Evolutionary conservation across 2,113 vertebrate species (phyloP), one percentile per base, ranked within the genome.

Genomic region (Apeltes quadracus): DNA sequence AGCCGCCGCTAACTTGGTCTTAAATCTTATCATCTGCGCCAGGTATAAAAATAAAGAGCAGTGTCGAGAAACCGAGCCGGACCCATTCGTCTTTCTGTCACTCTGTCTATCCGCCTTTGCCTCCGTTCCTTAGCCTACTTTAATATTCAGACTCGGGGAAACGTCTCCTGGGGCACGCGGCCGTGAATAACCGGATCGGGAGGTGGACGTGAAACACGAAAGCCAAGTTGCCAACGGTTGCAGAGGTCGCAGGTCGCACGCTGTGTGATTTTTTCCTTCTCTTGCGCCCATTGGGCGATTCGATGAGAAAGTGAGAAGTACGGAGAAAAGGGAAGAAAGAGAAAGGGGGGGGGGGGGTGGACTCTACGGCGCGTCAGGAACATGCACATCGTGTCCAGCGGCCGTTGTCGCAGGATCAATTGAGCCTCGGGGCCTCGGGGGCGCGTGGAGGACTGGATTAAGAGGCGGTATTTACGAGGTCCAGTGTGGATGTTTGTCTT

Each of bases 1-100:
- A 97, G 84, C 89, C 32, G 61, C 82, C 89, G 90, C 93, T 92
- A 93, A 91, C 92, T 95, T 93, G 93, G 92, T 94, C 93, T 93
- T 94, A 94, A 93, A 93, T 95, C 92, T 93, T 90, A 92, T 81
- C 92, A 91, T 90, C 91, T 94, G 93, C 88, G 90, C 94, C 92
- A 92, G 82, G 79, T 91, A 89, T 93, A 94, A 95, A 93, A 95
- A 94, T 95, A 94, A 94, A 88, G 88, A 94, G 89, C 89, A 90
- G 90, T 78, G 88, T 93, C 88, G 85, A 84, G 86, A 90, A 93
- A 85, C 72, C 83, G 81, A 90, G 89, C 80, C 86, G 89, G 85
- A 88, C 8, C 87, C 89, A 88, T 92, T 92, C 92, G 92, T 95
- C 90, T 92, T 91, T 86, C 86, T 89, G 87, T 90, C 90, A 87